Evolutionary conservation across 2,113 vertebrate species (phyloP), one percentile per base, ranked within the genome.

Genomic region (Microtus ochrogaster): DNA sequence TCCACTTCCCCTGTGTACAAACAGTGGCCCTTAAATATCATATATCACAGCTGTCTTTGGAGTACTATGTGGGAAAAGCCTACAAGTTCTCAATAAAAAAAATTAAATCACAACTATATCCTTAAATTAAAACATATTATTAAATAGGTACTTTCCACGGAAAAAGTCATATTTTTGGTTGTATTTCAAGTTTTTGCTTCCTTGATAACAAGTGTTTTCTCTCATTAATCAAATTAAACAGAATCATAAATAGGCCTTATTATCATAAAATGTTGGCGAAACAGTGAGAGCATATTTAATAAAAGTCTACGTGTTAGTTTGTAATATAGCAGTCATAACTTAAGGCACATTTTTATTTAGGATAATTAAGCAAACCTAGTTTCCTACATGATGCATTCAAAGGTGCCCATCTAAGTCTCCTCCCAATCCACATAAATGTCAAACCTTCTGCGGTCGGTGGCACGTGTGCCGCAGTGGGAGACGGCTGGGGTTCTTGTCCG

Each of bases 211-310:
- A 95, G n/a, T 58, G 2, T 68, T 93, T 79, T 68, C 73, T 94
- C 88, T 79, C 19, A 90, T 78, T 87, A 74, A 93, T 39, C 49
- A 93, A 88, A 21, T 92, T 91, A 93, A 73, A 97, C 47, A 82
- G 94, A 95, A 93, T 8, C 8, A 88, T 26, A 97, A 97, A 95
- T 90, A 97, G 98, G 92, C 72, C 24, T 90, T 28, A 78, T 44
- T 85, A 87, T 72, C n/a, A 94, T 49, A 41, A 97, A 95, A 70
- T 95, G 87, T 95, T 58, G 92, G 73, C 30, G 95, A 78, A 96
- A 74, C 8, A 63, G 24, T 95, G 92, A 90, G 55, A 87, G 61
- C 21, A 94, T 94, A 94, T 22, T 97, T 98, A 97, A 94, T 94
- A 95, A 92, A 78, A 44, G 82, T 17, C 96, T 11, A 89, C 52